These are phyloP conservation scores for Hemaris fuciformis DNA, from an alignment of 2,888 invertebrate species.

Conservation along the genomic window DNA sequence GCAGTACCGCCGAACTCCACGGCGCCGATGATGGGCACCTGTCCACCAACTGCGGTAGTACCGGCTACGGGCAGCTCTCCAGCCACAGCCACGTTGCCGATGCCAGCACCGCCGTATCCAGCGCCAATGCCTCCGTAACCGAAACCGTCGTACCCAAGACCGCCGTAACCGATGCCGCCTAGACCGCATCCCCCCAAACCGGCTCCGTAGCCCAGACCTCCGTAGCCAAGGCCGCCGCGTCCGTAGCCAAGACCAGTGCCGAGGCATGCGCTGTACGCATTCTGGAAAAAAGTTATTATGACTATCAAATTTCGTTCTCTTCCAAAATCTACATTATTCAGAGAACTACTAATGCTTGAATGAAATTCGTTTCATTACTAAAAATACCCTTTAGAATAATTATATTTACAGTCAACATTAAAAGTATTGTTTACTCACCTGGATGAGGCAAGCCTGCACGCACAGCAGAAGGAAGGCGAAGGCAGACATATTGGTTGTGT, in stretches of 20 bases:
- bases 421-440: constrained; percentile 36
- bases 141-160: constrained; percentile 15
- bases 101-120: constrained; percentile 32
- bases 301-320: not conserved
- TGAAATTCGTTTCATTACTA: no score
- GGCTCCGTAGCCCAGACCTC: constrained; percentile 23
- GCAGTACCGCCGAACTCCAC: constrained; percentile 39
- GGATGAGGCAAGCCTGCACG: constrained; percentile 42
- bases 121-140: constrained; percentile 18
- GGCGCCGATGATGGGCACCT: constrained; percentile 32
- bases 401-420: not conserved
- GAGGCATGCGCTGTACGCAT: not conserved
- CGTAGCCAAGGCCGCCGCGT: constrained; percentile 18
- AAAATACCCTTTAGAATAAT: no score
- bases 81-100: constrained; percentile 36
- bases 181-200: constrained; percentile 23
- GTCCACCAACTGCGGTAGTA: constrained; percentile 29
- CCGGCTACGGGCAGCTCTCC: constrained; percentile 35
- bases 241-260: constrained; percentile 12
- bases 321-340: no score
- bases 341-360: no score
- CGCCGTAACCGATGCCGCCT: constrained; percentile 17
- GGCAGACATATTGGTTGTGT: constrained; percentile 32
- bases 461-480: constrained; percentile 39
- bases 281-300: not conserved